Evolutionary conservation across 2,888 invertebrate genomes (phyloP), one percentile per base, ranked within the genome.

Genomic region (Diabrotica balteata): DNA sequence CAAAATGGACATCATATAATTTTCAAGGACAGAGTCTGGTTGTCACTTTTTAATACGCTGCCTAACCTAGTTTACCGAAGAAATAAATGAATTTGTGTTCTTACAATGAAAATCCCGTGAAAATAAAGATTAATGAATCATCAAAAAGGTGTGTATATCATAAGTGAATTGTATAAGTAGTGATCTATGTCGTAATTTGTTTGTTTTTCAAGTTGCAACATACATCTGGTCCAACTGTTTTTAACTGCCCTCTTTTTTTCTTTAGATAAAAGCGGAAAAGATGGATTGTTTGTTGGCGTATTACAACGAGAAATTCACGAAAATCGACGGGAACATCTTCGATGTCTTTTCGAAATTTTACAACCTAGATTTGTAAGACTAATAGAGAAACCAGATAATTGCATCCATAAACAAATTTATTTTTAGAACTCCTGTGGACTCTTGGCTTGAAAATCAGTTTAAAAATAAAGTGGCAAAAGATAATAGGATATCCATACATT

Each of bases 391-490:
- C 44, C 17, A 42, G 17, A n/a, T 8, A 46, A 53, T 43, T 7
- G 17, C 9, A 44, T 8, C 22, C 51, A 45, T 50, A 54, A 53
- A 54, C 44, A 53, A 47, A 61, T 67, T 71, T 75, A 74, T 76
- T 76, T 76, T 66, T 75, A 85, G 85, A 70, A 72, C 78, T 66
- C 75, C 80, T 55, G 71, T 85, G 5, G 71, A 76, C 8, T 68
- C 72, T 42, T 85, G 84, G 85, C 69, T 85, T 17, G 75, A 82
- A 42, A 72, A 77, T 54, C 77, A 78, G 63, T 78, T 82, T 63
- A 73, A 79, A 59, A 77, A 74, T 47, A 81, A 77, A 66, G 73
- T 79, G 9, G 69, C 71, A 32, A 85, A 86, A 75, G 79, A 80
- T 64, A 67, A 77, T 32, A 70, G 73, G 9, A 77, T 79, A 69